phyloP scores from a whole-genome alignment of 2,888 invertebrate species.

The Minunthozetes semirufus region DNA sequence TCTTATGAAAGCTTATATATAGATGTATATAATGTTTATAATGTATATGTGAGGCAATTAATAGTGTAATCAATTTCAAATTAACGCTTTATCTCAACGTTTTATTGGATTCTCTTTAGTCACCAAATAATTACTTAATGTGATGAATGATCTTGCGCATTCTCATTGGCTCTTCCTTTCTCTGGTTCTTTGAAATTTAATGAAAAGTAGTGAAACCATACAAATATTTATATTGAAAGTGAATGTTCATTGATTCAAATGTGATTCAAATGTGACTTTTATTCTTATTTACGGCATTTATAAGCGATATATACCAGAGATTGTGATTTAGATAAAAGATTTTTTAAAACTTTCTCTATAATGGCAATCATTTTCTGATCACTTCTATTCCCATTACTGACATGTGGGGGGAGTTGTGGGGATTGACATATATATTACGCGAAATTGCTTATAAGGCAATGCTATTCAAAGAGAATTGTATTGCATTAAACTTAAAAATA shows the following conservation, averaged over 20 bases:
- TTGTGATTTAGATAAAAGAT: slow-evolving; percentile 28
- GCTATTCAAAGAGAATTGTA: slow-evolving; percentile 7
- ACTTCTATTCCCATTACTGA: slow-evolving; percentile 29
- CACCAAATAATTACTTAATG: too few relatives aligned
- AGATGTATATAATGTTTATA: too few relatives aligned
- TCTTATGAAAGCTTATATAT: too few relatives aligned
- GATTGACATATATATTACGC: slow-evolving; percentile 19
- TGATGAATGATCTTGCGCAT: too few relatives aligned
- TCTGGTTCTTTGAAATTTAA: too few relatives aligned
- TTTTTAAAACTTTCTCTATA: slow-evolving; percentile 15
- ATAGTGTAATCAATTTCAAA: too few relatives aligned
- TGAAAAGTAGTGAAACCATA: neutral
- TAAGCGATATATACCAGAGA: slow-evolving; percentile 12
- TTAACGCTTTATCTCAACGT: too few relatives aligned
- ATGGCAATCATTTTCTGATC: slow-evolving; percentile 31
- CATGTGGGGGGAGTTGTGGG: slow-evolving; percentile 4
- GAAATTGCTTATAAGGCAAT: slow-evolving; percentile 25
- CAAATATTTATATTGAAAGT: slow-evolving; percentile 25
- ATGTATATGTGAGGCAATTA: too few relatives aligned
- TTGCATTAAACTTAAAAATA: slow-evolving; percentile 30
- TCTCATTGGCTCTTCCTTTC: too few relatives aligned
- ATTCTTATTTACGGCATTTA: slow-evolving; percentile 4
- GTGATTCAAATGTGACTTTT: neutral
- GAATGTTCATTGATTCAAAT: neutral
- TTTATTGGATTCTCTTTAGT: too few relatives aligned